Percentiles rank a stretch among this genome's conserved stretches.
Conservation (phyloP, 2,113 vertebrate genomes). For the Atherinomorus stipes region DNA sequence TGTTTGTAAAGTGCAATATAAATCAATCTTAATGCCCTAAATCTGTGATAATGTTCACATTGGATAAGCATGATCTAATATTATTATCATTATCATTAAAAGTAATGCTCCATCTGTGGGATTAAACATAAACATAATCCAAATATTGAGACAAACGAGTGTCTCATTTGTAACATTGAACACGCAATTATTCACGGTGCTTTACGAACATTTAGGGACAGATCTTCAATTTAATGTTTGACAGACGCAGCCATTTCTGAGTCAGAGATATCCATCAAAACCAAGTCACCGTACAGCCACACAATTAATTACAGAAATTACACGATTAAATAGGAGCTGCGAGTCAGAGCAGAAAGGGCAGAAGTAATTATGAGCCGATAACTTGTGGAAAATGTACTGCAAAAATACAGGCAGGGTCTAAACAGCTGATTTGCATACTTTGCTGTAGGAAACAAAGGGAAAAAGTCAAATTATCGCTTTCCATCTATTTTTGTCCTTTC, state of each 20-base stretch:
- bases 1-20: slow-evolving; percentile 25
- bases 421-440: not conserved
- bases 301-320: slow-evolving; percentile 67
- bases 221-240: slow-evolving; percentile 51
- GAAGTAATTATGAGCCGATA: slow-evolving; percentile 62
- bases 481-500: not conserved
- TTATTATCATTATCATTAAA: slow-evolving; percentile 33
- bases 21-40: slow-evolving; percentile 57
- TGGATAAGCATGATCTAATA: slow-evolving; percentile 33
- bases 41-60: slow-evolving; percentile 47
- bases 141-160: slow-evolving; percentile 49
- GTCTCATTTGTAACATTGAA: slow-evolving; percentile 57
- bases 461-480: not conserved
- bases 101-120: slow-evolving; percentile 30
- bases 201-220: slow-evolving; percentile 39
- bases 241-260: slow-evolving; percentile 53
- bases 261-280: slow-evolving; percentile 61
- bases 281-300: slow-evolving; percentile 38
- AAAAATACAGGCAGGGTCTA: slow-evolving; percentile 3
- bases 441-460: not conserved
- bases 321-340: slow-evolving; percentile 52
- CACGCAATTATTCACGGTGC: slow-evolving; percentile 25
- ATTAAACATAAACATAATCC: slow-evolving; percentile 52
- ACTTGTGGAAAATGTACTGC: slow-evolving; percentile 36
- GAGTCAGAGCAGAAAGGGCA: slow-evolving; percentile 58